These are phyloP conservation scores for Platichthys stellatus DNA, from an alignment of 2,113 vertebrate genomes.

Conservation along the genomic window DNA sequence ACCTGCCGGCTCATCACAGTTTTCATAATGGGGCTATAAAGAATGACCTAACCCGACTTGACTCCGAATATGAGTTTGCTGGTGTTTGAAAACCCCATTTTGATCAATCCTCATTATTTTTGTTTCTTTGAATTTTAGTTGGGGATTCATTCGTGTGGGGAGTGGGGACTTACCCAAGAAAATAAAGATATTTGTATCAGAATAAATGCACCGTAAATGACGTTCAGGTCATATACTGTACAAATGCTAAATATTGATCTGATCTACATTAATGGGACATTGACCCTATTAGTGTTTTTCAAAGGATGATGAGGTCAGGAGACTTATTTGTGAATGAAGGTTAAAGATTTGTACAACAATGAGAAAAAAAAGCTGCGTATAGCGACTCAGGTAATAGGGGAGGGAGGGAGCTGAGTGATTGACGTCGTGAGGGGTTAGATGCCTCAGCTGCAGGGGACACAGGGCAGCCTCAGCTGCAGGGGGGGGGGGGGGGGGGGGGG, in stretches of 20 bases:
- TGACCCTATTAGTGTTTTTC: neutral
- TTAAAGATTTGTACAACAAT: neutral
- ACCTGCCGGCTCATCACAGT: slow-evolving; percentile 36
- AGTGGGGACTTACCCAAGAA: neutral
- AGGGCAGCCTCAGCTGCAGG: slow-evolving; percentile 34
- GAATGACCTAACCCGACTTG: neutral
- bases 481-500: neutral
- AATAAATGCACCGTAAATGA: neutral
- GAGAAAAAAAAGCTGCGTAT: neutral
- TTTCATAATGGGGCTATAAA: slow-evolving; percentile 29
- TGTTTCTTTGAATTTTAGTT: neutral
- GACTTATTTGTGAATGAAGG: neutral
- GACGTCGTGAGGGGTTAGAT: slow-evolving; percentile 17
- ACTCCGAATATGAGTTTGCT: neutral
- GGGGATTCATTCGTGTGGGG: neutral
- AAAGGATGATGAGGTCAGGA: neutral
- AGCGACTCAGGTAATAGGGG: neutral
- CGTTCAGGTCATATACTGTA: neutral
- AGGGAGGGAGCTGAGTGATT: slow-evolving; percentile 8
- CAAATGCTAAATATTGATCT: neutral
- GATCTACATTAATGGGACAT: neutral
- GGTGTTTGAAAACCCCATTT: neutral
- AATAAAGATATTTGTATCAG: neutral
- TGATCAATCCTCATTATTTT: neutral
- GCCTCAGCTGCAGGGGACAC: slow-evolving; percentile 34